Conservation (phyloP, 2,888 invertebrate species). For the Euphydryas editha region DNA sequence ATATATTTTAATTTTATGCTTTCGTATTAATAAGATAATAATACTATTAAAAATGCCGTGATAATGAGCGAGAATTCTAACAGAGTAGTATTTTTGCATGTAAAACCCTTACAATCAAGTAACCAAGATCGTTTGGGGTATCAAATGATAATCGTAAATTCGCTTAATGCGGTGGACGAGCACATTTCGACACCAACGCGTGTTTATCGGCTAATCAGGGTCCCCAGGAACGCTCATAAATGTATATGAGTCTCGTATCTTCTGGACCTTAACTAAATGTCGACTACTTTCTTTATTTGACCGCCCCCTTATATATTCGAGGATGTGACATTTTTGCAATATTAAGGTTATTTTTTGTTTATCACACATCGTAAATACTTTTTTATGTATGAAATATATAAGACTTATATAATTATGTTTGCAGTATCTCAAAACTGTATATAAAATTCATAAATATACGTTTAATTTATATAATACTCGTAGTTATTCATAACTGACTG, state of each 20-base stretch:
- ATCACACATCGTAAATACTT: background rate
- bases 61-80: no score
- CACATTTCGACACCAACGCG: conserved; percentile 19
- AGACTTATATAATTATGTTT: no score
- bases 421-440: no score
- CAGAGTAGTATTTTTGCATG: background rate
- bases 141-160: conserved; percentile 30
- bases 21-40: no score
- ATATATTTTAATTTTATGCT: no score
- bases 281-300: conserved; percentile 24
- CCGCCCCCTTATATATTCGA: background rate
- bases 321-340: background rate
- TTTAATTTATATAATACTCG: no score
- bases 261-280: conserved; percentile 22
- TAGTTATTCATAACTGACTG: no score
- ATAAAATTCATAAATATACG: no score
- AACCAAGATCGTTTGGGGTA: conserved; percentile 7
- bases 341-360: background rate
- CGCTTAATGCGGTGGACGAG: conserved; percentile 28
- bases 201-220: conserved; percentile 39
- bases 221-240: conserved; percentile 32
- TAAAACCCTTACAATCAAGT: background rate
- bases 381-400: no score
- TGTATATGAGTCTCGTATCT: conserved; percentile 34
- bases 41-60: no score